Evolutionary conservation across 2,113 vertebrate genomes (phyloP), one percentile per base, ranked within the genome.

Genomic region (Gopherus flavomarginatus): DNA sequence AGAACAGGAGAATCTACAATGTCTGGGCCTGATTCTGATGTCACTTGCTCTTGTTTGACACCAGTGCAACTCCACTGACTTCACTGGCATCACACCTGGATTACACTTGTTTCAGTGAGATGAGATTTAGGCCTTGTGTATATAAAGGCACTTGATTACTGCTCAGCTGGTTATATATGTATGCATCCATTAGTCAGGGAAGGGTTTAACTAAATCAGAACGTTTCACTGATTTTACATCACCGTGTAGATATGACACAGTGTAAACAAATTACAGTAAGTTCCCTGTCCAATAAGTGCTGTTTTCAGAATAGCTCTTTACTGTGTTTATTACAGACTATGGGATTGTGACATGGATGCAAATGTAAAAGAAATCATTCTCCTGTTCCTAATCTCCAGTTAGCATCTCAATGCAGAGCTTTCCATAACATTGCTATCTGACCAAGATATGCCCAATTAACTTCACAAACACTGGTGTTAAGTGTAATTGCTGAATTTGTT

Each of bases 241-340:
- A 38, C 81, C 49, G 26, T 79, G 38, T 44, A 95, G 59, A 29
- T 87, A 52, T 4, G 81, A 59, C 17, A 29, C 12, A 52, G 4
- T 24, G 16, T 29, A 26, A 87, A 47, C 49, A 88, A 92, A 65
- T 53, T 87, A 50, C 50, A 4, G 50, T 50, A 50, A n/a, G 0
- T 0, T 38, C 44, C 4, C 0, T 87, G 42, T 75, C 47, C 22
- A 47, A 1, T 53, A 50, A 0, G 0, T 84, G 31, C 59, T 79
- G 0, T 79, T 93, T 54, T 90, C 4, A 1, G 95, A 75, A 78
- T 44, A 89, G 2, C 6, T 83, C 90, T 94, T 77, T 49, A 29
- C 52, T 52, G 22, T 47, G 11, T 95, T 87, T 85, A 31, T 19
- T 56, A 2, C 8, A 83, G 12, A 47, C 81, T 49, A 86, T 22